These are phyloP conservation scores for roundworm (Caenorhabditis elegans) DNA, from an alignment of 1,140 invertebrate species.

Conservation along the genomic window DNA sequence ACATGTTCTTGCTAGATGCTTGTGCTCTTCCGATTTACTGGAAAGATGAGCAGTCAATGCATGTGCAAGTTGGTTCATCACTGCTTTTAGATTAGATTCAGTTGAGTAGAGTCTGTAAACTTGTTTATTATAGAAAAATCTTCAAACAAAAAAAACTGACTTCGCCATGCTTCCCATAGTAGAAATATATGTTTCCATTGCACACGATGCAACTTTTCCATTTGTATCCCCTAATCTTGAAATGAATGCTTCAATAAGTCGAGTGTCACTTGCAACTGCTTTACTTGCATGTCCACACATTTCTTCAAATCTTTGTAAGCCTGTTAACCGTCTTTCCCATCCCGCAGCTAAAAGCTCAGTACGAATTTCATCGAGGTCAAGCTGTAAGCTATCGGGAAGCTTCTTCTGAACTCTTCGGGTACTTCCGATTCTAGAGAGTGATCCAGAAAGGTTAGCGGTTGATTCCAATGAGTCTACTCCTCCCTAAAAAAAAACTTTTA, in stretches of 20 bases:
- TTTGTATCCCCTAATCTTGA: conserved; percentile 37
- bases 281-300: conserved; percentile 5
- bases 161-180: conserved; percentile 42
- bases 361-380: conserved; percentile 43
- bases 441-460: conserved; percentile 2
- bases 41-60: conserved; percentile 39
- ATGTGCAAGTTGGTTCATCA: conserved; percentile 34
- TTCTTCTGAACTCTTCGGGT: conserved; percentile 40
- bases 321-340: conserved; percentile 37
- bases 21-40: conserved; percentile 42
- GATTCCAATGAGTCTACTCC: conserved; percentile 41
- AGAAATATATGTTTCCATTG: conserved; percentile 39
- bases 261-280: conserved; percentile 39
- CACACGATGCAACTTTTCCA: conserved; percentile 40
- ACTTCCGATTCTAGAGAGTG: conserved; percentile 35
- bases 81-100: conserved; percentile 40
- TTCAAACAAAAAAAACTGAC: neutral
- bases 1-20: conserved; percentile 25
- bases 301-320: conserved; percentile 41
- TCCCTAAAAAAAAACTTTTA: neutral
- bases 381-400: conserved; percentile 38
- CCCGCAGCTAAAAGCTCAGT: conserved; percentile 32
- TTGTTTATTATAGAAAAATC: neutral
- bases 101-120: conserved; percentile 35
- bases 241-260: conserved; percentile 44